phyloP scores from a whole-genome alignment of 1,140 invertebrate species.

The Amyelois transitella region DNA sequence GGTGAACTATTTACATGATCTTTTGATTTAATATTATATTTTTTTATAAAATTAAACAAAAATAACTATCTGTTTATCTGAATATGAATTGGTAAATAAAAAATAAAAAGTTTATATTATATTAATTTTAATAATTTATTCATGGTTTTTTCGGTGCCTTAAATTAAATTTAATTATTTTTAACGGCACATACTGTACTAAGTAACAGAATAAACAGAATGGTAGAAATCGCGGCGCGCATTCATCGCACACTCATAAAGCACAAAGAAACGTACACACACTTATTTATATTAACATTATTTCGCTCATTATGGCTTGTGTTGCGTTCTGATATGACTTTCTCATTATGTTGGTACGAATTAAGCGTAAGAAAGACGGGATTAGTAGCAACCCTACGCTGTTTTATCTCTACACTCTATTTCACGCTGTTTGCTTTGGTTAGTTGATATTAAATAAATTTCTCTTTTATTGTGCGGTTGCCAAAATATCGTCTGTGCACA shows the following conservation, averaged over 20 bases:
- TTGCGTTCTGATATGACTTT: constrained; percentile 27
- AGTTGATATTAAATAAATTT: background rate
- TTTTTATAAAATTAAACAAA: too few relatives aligned
- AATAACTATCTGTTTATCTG: too few relatives aligned
- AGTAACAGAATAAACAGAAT: too few relatives aligned
- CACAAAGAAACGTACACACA: constrained; percentile 13
- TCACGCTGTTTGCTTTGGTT: background rate
- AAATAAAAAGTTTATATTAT: too few relatives aligned
- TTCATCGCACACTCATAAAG: constrained; percentile 20
- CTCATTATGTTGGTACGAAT: constrained; percentile 18
- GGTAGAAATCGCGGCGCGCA: background rate
- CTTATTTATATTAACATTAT: constrained; percentile 42
- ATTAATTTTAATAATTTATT: too few relatives aligned
- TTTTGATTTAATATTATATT: too few relatives aligned
- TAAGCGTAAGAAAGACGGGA: background rate
- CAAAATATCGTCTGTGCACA: background rate
- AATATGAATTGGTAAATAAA: too few relatives aligned
- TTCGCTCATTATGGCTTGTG: constrained; percentile 26
- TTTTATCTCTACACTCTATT: background rate
- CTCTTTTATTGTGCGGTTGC: background rate
- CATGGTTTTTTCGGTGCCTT: too few relatives aligned
- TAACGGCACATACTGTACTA: too few relatives aligned
- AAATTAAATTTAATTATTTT: too few relatives aligned
- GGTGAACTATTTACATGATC: too few relatives aligned
- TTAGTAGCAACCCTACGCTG: constrained; percentile 2